Percentiles rank a stretch among this genome's conserved stretches.
phyloP scores from a whole-genome alignment of 1,140 invertebrate genomes.

The Bombus confusus region DNA sequence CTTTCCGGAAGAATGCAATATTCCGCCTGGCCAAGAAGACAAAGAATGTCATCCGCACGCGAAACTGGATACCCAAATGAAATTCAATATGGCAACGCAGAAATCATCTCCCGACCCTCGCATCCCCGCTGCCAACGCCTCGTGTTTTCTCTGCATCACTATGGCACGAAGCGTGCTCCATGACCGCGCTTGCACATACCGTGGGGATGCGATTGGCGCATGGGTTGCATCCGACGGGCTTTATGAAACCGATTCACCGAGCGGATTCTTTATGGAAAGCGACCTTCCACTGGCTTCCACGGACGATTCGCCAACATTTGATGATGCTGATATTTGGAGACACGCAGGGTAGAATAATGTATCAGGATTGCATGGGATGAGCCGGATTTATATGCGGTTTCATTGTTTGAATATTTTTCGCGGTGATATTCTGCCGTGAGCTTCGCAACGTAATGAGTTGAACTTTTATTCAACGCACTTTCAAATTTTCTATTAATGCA shows the following conservation, averaged over 20 bases:
- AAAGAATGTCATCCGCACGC: slow-evolving; percentile 71
- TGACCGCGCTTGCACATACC: neutral
- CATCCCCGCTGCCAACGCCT: too few species aligned
- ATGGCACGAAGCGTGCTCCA: neutral
- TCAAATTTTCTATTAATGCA: too few species aligned
- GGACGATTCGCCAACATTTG: neutral
- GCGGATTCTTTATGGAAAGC: slow-evolving; percentile 6
- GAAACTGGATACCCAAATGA: slow-evolving; percentile 71
- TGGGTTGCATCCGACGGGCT: neutral
- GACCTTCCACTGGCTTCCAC: neutral
- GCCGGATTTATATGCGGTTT: too few species aligned
- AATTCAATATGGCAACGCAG: slow-evolving; percentile 69
- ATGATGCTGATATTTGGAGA: neutral
- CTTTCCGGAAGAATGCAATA: slow-evolving; percentile 72
- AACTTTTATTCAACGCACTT: too few species aligned
- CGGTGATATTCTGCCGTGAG: too few species aligned
- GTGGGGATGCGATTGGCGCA: slow-evolving; percentile 1
- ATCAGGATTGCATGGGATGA: too few species aligned
- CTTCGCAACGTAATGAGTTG: too few species aligned
- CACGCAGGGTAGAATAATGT: too few species aligned
- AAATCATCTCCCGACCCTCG: slow-evolving; percentile 46
- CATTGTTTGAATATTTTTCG: too few species aligned
- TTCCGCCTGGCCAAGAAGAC: slow-evolving; percentile 60
- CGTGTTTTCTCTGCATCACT: neutral
- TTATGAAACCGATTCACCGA: slow-evolving; percentile 7